Conservation (phyloP, 2,888 invertebrate genomes). For the Nomada ruficornis region DNA sequence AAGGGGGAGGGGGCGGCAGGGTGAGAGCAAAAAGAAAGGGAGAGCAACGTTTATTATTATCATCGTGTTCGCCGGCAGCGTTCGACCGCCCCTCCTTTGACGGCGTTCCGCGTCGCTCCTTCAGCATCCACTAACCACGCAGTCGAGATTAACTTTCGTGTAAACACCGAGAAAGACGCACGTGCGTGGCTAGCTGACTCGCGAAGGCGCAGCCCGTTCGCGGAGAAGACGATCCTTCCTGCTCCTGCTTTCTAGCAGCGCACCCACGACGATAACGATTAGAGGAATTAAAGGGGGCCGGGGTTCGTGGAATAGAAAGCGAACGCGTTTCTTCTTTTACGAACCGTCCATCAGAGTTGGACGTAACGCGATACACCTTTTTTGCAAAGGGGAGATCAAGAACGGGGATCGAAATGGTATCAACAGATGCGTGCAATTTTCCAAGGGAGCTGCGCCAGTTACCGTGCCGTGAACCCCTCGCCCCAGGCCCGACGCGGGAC, state of each 20-base stretch:
- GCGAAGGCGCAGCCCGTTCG: background rate
- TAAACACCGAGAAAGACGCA: slow-evolving; percentile 68
- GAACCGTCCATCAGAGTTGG: slow-evolving; percentile 29
- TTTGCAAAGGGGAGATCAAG: slow-evolving; percentile 38
- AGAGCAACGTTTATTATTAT: slow-evolving; percentile 79
- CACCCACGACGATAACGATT: slow-evolving; percentile 4
- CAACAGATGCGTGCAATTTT: slow-evolving; percentile 63
- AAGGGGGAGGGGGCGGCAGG: slow-evolving; percentile 27
- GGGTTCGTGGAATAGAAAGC: background rate
- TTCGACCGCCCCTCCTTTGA: slow-evolving; percentile 20
- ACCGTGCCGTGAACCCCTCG: background rate
- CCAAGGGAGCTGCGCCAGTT: slow-evolving; percentile 11
- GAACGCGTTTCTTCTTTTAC: background rate
- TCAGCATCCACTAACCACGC: slow-evolving; percentile 48
- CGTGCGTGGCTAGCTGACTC: slow-evolving; percentile 34
- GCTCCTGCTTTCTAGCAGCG: background rate
- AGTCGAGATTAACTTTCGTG: slow-evolving; percentile 77
- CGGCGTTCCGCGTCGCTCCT: slow-evolving; percentile 42
- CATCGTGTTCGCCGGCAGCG: slow-evolving; percentile 63
- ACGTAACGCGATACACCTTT: slow-evolving; percentile 48
- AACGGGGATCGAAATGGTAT: slow-evolving; percentile 54
- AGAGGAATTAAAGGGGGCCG: background rate
- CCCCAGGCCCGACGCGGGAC: too few relatives aligned
- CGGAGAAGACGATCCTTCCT: background rate
- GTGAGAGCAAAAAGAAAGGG: slow-evolving; percentile 50